These are phyloP conservation scores for Daktulosphaira vitifoliae DNA, from an alignment of 1,140 invertebrate species.

Conservation along the genomic window DNA sequence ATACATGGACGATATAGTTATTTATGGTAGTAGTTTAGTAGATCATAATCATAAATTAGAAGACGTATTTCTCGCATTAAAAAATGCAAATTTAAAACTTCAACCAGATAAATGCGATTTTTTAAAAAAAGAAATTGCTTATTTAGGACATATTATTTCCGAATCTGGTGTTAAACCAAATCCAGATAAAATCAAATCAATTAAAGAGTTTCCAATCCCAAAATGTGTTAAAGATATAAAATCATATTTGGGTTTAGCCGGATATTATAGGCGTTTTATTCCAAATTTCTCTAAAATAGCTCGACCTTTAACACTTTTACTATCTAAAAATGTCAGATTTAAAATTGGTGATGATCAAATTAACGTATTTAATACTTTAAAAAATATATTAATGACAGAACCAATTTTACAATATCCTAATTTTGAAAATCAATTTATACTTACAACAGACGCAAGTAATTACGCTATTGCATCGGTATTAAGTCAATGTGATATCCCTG, in stretches of 20 bases:
- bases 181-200: constrained; percentile 41
- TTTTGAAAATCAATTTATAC: constrained; percentile 40
- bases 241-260: constrained; percentile 44
- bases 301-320: constrained; percentile 41
- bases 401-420: constrained; percentile 42
- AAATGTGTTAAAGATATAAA: constrained; percentile 41
- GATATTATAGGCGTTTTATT: constrained; percentile 45
- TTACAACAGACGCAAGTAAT: constrained; percentile 38
- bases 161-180: constrained; percentile 41
- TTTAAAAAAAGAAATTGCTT: too few species aligned
- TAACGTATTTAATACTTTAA: constrained; percentile 12
- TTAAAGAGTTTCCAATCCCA: too few species aligned
- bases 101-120: too few species aligned
- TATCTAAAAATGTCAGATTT: constrained; percentile 40
- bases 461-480: constrained; percentile 17
- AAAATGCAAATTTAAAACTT: too few species aligned
- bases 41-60: too few species aligned
- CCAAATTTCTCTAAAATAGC: constrained; percentile 40
- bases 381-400: constrained; percentile 27
- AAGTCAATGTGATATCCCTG: constrained; percentile 33
- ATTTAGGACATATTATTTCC: too few species aligned
- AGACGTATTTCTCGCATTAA: too few species aligned
- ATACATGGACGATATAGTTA: too few species aligned
- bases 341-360: constrained; percentile 2
- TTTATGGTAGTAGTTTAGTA: too few species aligned